These are phyloP conservation scores for Orchesella flavescens DNA, from an alignment of 2,888 invertebrate species.

Conservation along the genomic window DNA sequence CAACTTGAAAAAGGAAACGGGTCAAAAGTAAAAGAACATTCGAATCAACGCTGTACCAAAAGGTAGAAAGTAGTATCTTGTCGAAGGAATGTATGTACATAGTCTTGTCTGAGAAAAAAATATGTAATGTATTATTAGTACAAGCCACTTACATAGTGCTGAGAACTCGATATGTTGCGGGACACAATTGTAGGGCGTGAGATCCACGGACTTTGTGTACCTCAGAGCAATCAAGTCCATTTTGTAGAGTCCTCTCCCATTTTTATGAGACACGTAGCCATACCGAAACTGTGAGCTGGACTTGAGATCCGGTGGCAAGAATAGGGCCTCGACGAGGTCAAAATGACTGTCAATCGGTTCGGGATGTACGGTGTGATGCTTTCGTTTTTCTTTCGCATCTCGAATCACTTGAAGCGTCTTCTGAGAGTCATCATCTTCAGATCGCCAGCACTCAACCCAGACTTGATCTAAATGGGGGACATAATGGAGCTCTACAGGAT, in stretches of 20 bases:
- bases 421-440: conserved; percentile 77
- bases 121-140: conserved; percentile 24
- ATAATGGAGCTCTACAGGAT: conserved; percentile 82
- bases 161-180: conserved; percentile 82
- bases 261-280: conserved; percentile 84
- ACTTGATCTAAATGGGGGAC: conserved; percentile 81
- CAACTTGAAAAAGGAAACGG: too few species aligned
- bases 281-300: conserved; percentile 80
- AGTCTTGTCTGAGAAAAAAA: not conserved
- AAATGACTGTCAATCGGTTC: conserved; percentile 81
- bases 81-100: not conserved
- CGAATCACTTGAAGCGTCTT: conserved; percentile 84
- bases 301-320: conserved; percentile 78
- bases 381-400: conserved; percentile 82
- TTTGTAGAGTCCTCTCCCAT: conserved; percentile 83
- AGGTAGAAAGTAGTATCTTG: not conserved
- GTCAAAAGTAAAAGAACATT: too few species aligned
- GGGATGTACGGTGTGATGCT: conserved; percentile 83
- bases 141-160: conserved; percentile 80
- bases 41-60: not conserved
- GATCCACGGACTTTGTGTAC: conserved; percentile 82
- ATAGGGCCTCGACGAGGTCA: conserved; percentile 81
- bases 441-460: conserved; percentile 65
- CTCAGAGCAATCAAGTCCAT: conserved; percentile 82
- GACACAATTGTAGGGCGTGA: conserved; percentile 83